Evolutionary conservation across 2,888 invertebrate species (phyloP).

Genomic region (Acleris laterana): DNA sequence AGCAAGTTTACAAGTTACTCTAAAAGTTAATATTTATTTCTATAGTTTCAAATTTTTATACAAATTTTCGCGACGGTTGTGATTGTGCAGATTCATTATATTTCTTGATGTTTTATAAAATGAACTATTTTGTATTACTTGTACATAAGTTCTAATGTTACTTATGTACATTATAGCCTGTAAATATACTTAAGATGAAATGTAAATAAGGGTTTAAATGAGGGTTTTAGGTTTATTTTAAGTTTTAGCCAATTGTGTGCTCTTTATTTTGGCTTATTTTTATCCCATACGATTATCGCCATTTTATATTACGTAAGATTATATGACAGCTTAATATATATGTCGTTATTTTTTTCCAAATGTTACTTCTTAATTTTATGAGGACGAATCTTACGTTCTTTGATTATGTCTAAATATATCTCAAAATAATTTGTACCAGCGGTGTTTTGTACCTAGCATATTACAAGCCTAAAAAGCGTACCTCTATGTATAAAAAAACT

Average conservation of each 20-base stretch:
- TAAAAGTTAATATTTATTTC: no score
- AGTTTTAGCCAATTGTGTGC: constrained; percentile 23
- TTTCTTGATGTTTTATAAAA: background rate
- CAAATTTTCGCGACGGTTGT: background rate
- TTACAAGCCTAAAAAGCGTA: no score
- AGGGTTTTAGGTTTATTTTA: constrained; percentile 32
- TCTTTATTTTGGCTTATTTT: constrained; percentile 25
- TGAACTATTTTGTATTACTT: background rate
- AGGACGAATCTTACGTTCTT: no score
- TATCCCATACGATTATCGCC: constrained; percentile 1
- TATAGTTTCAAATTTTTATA: no score
- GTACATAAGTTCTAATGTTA: constrained; percentile 22
- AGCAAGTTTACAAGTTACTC: no score
- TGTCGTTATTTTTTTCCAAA: constrained; percentile 1
- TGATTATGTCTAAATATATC: no score
- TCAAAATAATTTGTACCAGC: no score
- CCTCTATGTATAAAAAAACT: no score
- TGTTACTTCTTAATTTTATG: no score
- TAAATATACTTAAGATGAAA: background rate
- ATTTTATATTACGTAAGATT: no score
- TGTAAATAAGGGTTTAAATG: constrained; percentile 28
- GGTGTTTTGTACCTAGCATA: no score
- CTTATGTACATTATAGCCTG: constrained; percentile 17
- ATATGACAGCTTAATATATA: no score
- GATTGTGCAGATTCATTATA: background rate